Percentiles rank a stretch among this genome's conserved stretches.
Conservation (phyloP, 2,888 invertebrate species). For the Dilophus febrilis region DNA sequence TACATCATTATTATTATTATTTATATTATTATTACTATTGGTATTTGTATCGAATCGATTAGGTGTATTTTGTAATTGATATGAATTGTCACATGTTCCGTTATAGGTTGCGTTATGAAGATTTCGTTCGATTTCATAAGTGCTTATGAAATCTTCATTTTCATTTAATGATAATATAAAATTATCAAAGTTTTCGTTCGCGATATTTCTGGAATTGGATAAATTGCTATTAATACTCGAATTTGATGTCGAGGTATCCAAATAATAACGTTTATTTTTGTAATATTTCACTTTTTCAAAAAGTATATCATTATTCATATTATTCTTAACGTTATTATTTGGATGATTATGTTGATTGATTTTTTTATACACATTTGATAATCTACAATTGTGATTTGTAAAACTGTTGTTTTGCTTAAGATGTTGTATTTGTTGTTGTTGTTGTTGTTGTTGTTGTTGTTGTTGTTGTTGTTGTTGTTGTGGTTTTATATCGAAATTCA, state of each 20-base stretch:
- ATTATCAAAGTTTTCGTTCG: not conserved
- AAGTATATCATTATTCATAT: conserved; percentile 6
- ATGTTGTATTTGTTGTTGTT: not conserved
- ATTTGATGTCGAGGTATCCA: conserved; percentile 25
- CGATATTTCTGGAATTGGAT: conserved; percentile 4
- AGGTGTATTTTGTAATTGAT: not conserved
- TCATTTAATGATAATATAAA: not conserved
- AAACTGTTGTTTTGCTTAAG: too few species aligned
- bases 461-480: conserved; percentile 2
- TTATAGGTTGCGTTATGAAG: not conserved
- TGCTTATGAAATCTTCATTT: not conserved
- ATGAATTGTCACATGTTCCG: not conserved
- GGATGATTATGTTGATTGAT: not conserved
- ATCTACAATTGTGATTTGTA: too few species aligned
- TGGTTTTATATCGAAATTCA: conserved; percentile 2
- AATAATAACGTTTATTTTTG: conserved; percentile 24
- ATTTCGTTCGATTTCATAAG: not conserved
- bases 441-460: not conserved
- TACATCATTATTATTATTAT: not conserved
- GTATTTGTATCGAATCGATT: not conserved
- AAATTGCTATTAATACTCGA: conserved; percentile 19
- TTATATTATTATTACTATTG: not conserved
- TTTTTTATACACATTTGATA: not conserved
- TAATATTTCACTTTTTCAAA: conserved; percentile 26
- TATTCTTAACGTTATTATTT: not conserved